Base-by-base conservation (phyloP, 1,140 invertebrate genomes). In the Drosophila athabasca region DNA sequence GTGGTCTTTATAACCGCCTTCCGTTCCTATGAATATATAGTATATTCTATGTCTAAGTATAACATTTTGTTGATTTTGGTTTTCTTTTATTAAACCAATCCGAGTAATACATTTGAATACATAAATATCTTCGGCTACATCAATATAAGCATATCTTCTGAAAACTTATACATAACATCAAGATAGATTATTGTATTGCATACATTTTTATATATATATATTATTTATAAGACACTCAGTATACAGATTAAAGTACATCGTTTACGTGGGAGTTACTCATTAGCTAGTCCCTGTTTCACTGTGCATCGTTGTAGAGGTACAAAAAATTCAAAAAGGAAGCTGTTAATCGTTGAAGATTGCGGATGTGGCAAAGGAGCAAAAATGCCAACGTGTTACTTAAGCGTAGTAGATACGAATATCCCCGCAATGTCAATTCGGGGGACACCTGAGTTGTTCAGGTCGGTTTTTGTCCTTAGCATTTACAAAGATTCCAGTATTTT, bases 221-320 rank as follows among this genome's bases (percentile, higher is more conserved):
- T 46, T 44, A 77, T 58, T 51, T 60, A 45, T 76, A 84, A 84
- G 80, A 85, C 81, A 84, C 77, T 75, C 60, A 62, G 58, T 60
- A 52, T 62, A 71, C 29, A 55, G 51, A 58, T 54, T 76, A 62
- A 85, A 85, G 74, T 85, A 82, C 74, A 64, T 70, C 55, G 24
- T 58, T 67, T 48, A 52, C 54, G 52, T 49, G 52, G 53, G 39
- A 44, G 48, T 51, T 39, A 26, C 49, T 51, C 48, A 52, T 76
- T 68, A 26, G 44, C 59, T 45, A 44, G 31, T 17, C 54, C 45
- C 24, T 46, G 17, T 50, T 55, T 52, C 26, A 53, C 8, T 44
- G 44, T 35, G 65, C 35, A 44, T 57, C 53, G 35, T 51, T 51
- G 49, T 62, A 79, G 31, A 59, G 19, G 17, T 35, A 60, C 44